Evolutionary conservation across 2,113 vertebrate genomes (phyloP).

Genomic region (Percopsis transmontana): DNA sequence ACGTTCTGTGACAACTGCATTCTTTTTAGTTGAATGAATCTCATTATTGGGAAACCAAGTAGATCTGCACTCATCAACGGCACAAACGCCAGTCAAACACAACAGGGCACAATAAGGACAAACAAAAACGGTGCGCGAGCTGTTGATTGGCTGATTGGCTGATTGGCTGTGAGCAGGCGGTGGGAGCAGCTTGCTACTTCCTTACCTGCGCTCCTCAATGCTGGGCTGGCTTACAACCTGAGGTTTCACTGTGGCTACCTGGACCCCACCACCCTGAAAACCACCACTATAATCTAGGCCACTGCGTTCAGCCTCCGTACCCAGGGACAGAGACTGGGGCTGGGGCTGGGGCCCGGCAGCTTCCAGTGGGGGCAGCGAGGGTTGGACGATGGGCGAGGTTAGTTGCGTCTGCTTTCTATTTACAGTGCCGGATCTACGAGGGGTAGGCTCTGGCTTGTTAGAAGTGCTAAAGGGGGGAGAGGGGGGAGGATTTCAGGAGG

Average conservation of each 20-base stretch:
- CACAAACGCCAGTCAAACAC: slow-evolving; percentile 32
- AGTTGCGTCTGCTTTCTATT: slow-evolving; percentile 89
- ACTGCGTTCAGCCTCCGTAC: slow-evolving; percentile 75
- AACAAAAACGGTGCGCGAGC: slow-evolving; percentile 33
- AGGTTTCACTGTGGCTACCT: slow-evolving; percentile 77
- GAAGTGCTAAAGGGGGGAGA: slow-evolving; percentile 82
- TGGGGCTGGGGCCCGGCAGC: slow-evolving; percentile 63
- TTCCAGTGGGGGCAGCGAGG: slow-evolving; percentile 86
- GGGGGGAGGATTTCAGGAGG: slow-evolving; percentile 71
- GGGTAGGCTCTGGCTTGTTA: slow-evolving; percentile 89
- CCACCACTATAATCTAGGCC: slow-evolving; percentile 57
- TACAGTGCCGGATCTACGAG: slow-evolving; percentile 86
- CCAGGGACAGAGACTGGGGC: slow-evolving; percentile 43
- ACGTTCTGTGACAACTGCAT: slow-evolving; percentile 4
- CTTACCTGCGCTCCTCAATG: slow-evolving; percentile 92
- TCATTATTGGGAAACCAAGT: not conserved
- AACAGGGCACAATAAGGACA: slow-evolving; percentile 30
- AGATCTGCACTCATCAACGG: not conserved
- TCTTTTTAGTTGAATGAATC: slow-evolving; percentile 16
- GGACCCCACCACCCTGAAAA: slow-evolving; percentile 58
- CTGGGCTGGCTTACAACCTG: slow-evolving; percentile 72
- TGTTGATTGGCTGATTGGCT: slow-evolving; percentile 74
- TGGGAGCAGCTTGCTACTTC: slow-evolving; percentile 62
- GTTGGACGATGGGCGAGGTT: slow-evolving; percentile 89
- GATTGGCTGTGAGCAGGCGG: slow-evolving; percentile 73